Percentiles rank a stretch among this genome's conserved stretches.
phyloP scores from a whole-genome alignment of 2,113 vertebrate genomes.

The Gracilinanus agilis region DNA sequence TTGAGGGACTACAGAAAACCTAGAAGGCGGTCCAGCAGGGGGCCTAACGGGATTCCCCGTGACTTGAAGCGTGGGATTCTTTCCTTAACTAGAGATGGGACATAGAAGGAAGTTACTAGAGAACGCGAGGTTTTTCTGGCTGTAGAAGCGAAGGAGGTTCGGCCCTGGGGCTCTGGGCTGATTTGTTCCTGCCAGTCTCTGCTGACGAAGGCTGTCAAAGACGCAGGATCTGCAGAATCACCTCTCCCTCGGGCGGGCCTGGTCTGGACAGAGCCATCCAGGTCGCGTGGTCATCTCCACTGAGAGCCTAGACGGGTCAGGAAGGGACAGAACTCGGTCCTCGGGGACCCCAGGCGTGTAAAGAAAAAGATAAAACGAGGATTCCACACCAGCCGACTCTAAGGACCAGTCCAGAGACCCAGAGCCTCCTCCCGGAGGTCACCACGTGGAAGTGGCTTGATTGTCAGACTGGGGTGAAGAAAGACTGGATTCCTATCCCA shows the following conservation, averaged over 20 bases:
- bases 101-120: neutral
- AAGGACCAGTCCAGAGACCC: neutral
- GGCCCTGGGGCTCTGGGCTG: neutral
- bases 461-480: neutral
- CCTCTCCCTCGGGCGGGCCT: conserved; percentile 33
- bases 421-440: neutral
- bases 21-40: neutral
- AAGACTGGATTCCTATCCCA: neutral
- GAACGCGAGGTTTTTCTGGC: neutral
- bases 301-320: neutral
- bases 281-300: neutral
- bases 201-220: neutral
- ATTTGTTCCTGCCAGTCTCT: neutral
- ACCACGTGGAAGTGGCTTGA: neutral
- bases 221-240: neutral
- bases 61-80: neutral
- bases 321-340: too few relatives aligned
- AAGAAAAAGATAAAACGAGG: neutral
- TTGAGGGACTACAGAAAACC: neutral
- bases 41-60: neutral
- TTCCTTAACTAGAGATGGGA: neutral
- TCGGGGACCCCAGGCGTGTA: neutral
- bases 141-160: neutral
- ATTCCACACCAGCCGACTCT: neutral
- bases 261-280: neutral